These are phyloP conservation scores for Loripinus fragilis DNA, from an alignment of 2,888 invertebrate genomes.

Conservation along the genomic window DNA sequence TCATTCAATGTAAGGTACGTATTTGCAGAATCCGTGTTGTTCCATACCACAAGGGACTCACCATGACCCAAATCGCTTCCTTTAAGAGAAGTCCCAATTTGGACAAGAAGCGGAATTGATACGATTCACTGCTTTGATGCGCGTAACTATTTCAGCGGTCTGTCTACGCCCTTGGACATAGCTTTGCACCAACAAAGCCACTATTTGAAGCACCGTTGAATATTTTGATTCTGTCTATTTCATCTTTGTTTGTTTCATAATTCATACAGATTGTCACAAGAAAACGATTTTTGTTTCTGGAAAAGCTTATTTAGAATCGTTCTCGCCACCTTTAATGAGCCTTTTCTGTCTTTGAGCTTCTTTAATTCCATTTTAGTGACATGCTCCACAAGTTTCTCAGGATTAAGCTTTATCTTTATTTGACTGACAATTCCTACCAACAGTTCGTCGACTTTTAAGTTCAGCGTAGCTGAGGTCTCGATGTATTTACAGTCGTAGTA, in stretches of 20 bases:
- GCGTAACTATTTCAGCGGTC: too few relatives aligned
- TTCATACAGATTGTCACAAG: constrained; percentile 59
- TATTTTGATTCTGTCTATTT: too few relatives aligned
- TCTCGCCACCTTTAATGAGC: constrained; percentile 50
- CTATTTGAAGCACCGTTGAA: too few relatives aligned
- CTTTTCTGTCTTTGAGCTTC: constrained; percentile 42
- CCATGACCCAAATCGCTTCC: too few relatives aligned
- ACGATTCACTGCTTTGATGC: too few relatives aligned
- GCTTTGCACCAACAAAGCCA: too few relatives aligned
- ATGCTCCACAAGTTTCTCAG: constrained; percentile 39
- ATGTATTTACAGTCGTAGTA: constrained; percentile 93
- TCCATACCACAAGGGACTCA: too few relatives aligned
- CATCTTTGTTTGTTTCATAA: constrained; percentile 24
- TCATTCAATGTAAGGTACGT: too few relatives aligned
- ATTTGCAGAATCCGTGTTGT: too few relatives aligned
- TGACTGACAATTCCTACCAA: constrained; percentile 96
- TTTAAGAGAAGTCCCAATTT: too few relatives aligned
- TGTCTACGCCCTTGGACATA: too few relatives aligned
- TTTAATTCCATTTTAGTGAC: constrained; percentile 15
- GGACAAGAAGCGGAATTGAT: too few relatives aligned
- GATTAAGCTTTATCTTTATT: constrained; percentile 89
- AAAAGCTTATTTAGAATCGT: constrained; percentile 49
- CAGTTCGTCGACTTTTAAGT: constrained; percentile 98
- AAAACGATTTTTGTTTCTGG: constrained; percentile 56
- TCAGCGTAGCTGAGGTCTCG: constrained; percentile 97